Evolutionary conservation across 2,888 invertebrate genomes (phyloP).

Genomic region (Netelia virgata): DNA sequence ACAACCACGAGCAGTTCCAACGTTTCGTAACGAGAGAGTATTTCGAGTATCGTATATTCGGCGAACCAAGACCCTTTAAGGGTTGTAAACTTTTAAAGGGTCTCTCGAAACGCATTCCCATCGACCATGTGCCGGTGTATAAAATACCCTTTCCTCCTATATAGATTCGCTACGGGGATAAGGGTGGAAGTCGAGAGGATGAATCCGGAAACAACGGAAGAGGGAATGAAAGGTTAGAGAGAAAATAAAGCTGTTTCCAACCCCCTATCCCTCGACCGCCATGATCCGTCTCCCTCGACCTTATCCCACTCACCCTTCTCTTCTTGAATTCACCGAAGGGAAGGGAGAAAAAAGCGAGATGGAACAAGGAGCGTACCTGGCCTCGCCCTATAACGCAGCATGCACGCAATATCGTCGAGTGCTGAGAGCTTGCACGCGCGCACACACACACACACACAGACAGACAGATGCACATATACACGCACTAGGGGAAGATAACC

Average conservation of each 20-base stretch:
- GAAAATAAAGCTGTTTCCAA: conserved; percentile 54
- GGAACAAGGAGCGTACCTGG: neutral
- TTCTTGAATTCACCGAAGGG: conserved; percentile 7
- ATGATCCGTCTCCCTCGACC: neutral
- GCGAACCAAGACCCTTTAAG: too few relatives aligned
- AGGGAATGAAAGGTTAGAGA: conserved; percentile 52
- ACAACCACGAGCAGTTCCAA: too few relatives aligned
- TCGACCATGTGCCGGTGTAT: neutral
- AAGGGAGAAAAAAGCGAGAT: conserved; percentile 14
- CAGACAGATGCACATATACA: neutral
- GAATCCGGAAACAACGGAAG: conserved; percentile 56
- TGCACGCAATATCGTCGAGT: conserved; percentile 62
- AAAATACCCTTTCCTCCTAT: neutral
- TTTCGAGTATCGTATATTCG: too few relatives aligned
- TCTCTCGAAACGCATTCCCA: neutral
- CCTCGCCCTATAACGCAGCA: conserved; percentile 38
- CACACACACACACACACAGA: neutral
- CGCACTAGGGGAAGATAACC: conserved; percentile 15
- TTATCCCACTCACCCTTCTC: neutral
- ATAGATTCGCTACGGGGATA: neutral
- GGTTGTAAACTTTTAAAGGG: neutral
- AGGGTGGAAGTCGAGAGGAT: conserved; percentile 22
- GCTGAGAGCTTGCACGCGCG: conserved; percentile 1
- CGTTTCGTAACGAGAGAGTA: too few relatives aligned
- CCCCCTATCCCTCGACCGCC: neutral